phyloP scores from a whole-genome alignment of 92 coral and sea anemone species.

The Meandrina meandrites region DNA sequence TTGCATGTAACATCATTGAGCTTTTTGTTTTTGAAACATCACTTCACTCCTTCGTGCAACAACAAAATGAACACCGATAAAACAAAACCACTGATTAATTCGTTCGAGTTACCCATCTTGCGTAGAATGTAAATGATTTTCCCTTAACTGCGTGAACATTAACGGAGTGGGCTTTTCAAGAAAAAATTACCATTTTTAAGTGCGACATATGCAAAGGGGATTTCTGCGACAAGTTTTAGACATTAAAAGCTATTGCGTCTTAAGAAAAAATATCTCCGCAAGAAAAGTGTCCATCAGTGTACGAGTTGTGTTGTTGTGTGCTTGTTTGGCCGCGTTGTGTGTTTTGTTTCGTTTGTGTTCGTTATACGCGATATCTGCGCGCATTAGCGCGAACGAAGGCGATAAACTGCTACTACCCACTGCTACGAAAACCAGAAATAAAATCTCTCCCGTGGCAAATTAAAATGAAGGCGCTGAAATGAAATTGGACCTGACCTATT shows the following conservation, averaged over 20 bases:
- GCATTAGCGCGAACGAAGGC: not conserved
- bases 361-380: not conserved
- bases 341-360: not conserved
- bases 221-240: not conserved
- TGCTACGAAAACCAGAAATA: not conserved
- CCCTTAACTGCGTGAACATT: not conserved
- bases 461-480: not conserved
- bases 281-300: not conserved
- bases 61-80: not conserved
- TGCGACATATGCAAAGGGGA: not conserved
- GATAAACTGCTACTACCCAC: not conserved
- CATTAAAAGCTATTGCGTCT: not conserved
- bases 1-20: not conserved
- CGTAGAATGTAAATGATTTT: not conserved
- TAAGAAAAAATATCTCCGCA: not conserved
- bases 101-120: not conserved
- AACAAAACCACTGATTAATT: not conserved
- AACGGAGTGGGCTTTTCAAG: not conserved
- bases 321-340: not conserved
- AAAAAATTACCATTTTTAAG: not conserved
- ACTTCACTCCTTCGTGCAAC: not conserved
- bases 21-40: not conserved
- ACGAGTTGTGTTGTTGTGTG: not conserved
- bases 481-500: not conserved
- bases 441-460: slow-evolving; percentile 17